phyloP scores from a whole-genome alignment of 2,113 vertebrate genomes.

The Carlito syrichta region DNA sequence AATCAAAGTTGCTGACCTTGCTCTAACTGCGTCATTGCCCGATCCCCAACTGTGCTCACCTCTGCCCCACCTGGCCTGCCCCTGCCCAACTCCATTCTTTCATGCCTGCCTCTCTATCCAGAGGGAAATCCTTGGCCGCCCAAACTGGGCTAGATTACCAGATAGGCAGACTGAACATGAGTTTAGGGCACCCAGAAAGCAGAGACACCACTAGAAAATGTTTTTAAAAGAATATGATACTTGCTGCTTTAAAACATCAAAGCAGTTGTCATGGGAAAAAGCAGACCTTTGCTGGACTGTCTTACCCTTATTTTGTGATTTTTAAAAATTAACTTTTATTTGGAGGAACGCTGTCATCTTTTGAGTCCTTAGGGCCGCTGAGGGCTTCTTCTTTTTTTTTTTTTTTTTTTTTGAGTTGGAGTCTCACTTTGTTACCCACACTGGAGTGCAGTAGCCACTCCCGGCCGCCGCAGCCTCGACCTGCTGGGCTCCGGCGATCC shows the following conservation, averaged over 20 bases:
- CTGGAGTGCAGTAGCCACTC: no score
- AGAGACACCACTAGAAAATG: not conserved
- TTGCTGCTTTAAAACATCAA: not conserved
- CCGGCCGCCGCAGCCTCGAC: no score
- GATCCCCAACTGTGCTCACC: not conserved
- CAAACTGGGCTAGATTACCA: not conserved
- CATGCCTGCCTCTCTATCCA: not conserved
- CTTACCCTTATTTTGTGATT: not conserved
- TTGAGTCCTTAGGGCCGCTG: not conserved
- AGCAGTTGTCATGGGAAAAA: not conserved
- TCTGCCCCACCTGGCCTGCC: not conserved
- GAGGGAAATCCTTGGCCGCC: not conserved
- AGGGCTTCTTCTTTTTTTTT: not conserved
- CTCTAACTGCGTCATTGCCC: not conserved
- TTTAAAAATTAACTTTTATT: not conserved
- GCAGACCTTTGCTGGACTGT: not conserved
- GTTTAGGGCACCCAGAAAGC: not conserved
- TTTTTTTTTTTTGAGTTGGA: no score
- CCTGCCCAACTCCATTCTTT: not conserved
- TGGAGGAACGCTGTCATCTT: not conserved
- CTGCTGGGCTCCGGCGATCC: no score
- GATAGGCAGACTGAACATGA: not conserved
- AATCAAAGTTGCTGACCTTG: not conserved
- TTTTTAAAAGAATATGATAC: conserved; percentile 19
- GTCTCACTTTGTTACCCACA: no score